Evolutionary conservation across 37 sponge, comb jelly and placozoan genomes (phyloP).

Genomic region (Amphimedon queenslandica): DNA sequence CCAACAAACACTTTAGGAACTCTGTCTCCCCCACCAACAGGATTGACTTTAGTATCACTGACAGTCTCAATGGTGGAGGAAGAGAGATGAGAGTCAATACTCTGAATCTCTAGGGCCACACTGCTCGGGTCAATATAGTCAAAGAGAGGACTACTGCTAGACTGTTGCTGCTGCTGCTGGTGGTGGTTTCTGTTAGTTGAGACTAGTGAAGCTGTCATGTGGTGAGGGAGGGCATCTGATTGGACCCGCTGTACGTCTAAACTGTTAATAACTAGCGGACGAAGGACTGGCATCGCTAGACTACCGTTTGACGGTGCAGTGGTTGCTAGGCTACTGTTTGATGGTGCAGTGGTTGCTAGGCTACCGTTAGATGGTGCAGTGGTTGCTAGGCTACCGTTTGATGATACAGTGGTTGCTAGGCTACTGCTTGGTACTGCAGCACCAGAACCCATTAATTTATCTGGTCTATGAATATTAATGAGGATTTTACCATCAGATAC

Average conservation of each 20-base stretch:
- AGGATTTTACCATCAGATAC: neutral
- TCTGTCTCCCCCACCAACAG: conserved; percentile 1
- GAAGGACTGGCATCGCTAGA: neutral
- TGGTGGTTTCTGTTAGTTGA: neutral
- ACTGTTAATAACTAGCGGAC: neutral
- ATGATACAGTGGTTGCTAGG: neutral
- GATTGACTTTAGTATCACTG: neutral
- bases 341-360: too few species aligned
- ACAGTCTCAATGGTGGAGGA: neutral
- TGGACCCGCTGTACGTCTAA: conserved; percentile 37
- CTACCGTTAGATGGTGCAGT: too few species aligned
- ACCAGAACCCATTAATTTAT: neutral
- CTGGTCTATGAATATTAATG: neutral
- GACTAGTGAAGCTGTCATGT: conserved; percentile 27
- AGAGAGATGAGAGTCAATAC: neutral
- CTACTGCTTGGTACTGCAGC: neutral
- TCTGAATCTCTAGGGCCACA: conserved; percentile 18
- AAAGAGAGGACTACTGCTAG: neutral
- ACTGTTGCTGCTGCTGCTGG: neutral
- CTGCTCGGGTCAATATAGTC: conserved; percentile 9
- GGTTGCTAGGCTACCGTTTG: neutral
- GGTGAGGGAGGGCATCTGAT: conserved; percentile 61
- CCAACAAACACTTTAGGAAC: neutral
- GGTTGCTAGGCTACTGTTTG: too few species aligned
- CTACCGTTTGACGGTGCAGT: too few species aligned